Conservation (phyloP, 2,797 vertebrate genomes). For the Sylvia borin region DNA sequence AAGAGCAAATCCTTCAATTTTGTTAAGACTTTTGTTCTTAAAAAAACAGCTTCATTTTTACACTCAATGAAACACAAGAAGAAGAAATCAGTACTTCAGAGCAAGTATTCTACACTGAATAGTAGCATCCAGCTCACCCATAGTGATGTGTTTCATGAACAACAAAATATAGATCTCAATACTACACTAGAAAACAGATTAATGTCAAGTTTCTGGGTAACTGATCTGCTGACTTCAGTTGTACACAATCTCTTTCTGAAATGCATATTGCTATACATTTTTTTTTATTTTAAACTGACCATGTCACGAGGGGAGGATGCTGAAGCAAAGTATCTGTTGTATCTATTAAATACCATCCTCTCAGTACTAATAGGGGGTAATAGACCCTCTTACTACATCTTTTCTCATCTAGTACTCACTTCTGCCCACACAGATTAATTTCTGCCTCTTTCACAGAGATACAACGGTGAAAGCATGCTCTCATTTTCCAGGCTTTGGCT, state of each 20-base stretch:
- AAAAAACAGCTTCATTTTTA: background rate
- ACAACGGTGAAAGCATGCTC: background rate
- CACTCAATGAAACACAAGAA: background rate
- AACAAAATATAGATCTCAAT: background rate
- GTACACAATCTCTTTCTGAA: background rate
- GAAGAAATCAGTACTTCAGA: background rate
- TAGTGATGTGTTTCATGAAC: background rate
- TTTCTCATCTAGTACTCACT: background rate
- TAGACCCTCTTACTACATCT: background rate
- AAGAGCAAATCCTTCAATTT: background rate
- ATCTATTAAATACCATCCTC: background rate
- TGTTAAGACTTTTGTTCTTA: background rate
- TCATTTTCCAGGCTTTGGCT: background rate
- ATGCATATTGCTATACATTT: background rate
- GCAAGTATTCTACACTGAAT: background rate
- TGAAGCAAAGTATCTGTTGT: background rate
- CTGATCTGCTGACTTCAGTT: background rate
- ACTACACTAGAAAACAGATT: background rate
- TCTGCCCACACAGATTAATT: background rate
- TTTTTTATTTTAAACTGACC: background rate
- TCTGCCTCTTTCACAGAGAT: background rate
- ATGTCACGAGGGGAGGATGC: background rate
- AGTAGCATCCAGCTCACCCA: background rate
- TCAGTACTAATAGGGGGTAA: background rate
- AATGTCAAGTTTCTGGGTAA: background rate